Evolutionary conservation across 2,797 vertebrate species (phyloP).

Genomic region (Pteropus rufus): DNA sequence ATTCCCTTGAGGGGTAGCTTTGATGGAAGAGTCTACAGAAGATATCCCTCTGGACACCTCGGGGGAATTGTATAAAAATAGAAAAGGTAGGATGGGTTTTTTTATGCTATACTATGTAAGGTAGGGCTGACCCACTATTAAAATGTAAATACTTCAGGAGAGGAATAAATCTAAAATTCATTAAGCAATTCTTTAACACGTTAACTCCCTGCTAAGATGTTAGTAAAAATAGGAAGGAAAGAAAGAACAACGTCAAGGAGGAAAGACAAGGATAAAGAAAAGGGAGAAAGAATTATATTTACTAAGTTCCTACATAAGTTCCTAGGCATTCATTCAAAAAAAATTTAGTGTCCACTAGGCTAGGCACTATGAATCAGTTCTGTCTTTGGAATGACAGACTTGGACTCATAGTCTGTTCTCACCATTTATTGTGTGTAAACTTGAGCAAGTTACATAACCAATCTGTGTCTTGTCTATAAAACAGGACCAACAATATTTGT

Average conservation of each 20-base stretch:
- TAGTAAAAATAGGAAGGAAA: not conserved
- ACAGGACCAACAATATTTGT: not conserved
- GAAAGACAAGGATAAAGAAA: not conserved
- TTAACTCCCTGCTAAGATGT: not conserved
- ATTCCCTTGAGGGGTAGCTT: not conserved
- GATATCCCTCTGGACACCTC: not conserved
- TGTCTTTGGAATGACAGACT: not conserved
- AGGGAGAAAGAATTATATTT: not conserved
- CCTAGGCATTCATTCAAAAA: not conserved
- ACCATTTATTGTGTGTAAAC: not conserved
- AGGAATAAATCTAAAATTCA: not conserved
- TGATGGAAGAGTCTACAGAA: not conserved
- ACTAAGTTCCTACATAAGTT: not conserved
- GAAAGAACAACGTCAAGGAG: not conserved
- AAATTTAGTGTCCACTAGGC: not conserved
- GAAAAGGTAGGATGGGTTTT: not conserved
- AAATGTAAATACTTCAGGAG: not conserved
- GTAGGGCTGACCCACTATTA: not conserved
- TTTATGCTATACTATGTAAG: not conserved
- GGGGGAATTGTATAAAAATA: not conserved
- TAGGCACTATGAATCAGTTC: not conserved
- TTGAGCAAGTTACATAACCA: not conserved
- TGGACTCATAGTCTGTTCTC: not conserved
- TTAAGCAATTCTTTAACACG: conserved; percentile 35
- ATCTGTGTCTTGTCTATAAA: not conserved